Evolutionary conservation across 2,797 vertebrate species (phyloP), one percentile per base, ranked within the genome.

Genomic region (Falco cherrug): DNA sequence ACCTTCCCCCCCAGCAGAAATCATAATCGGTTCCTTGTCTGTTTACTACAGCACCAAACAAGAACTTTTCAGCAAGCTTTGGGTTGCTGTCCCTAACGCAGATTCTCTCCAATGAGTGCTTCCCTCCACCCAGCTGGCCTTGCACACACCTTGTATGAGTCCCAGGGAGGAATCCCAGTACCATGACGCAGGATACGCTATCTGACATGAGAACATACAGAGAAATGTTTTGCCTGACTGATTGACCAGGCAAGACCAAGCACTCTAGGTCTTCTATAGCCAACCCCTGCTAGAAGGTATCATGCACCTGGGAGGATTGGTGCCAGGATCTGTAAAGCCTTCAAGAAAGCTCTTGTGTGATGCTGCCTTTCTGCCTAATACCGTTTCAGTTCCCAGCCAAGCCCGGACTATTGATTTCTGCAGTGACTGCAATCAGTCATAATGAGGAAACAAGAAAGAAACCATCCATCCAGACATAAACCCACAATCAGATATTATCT

Each of bases 381-480:
- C 51, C 5, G 35, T 39, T 39, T 41, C 89, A 64, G 83, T 47
- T 87, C 84, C 94, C 93, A 65, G 80, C 73, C 84, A 29, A 48
- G 88, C 81, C 73, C 89, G 83, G 69, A 20, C 51, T 96, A 97
- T 97, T 87, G 96, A 97, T 97, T 97, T 78, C 87, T 88, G 92
- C 76, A 77, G 89, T 6, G 37, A 61, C 94, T 85, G 67, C 93
- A 37, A 94, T 97, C 97, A 94, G 93, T 97, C 96, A 97, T 63
- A 95, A 96, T 20, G 76, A 96, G 79, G 73, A 76, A 93, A 94
- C 73, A 43, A 94, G 94, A 88, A 94, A 92, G 84, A 73, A 96
- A 50, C 86, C 91, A 92, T 87, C 95, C 89, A 93, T 64, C 85
- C 93, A 93, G 93, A 86, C 94, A 90, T 29, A 96, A 95, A 78